Base-by-base conservation (phyloP, 1,140 invertebrate species). In the Panagrolaimus sp. region DNA sequence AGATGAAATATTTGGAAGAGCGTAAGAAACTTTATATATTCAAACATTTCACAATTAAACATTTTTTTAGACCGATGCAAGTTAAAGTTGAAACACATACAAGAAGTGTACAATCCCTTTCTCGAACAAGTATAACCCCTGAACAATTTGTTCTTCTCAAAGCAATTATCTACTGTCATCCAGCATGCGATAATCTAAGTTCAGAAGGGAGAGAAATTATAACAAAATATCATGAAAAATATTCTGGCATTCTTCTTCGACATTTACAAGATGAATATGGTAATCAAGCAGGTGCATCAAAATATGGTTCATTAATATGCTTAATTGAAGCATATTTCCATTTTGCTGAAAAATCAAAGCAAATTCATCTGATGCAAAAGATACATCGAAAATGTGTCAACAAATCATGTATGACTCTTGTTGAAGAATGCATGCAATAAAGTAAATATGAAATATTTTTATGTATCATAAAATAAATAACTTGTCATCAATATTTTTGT, bases 311-410 rank as follows among this genome's bases (percentile, higher is more conserved):
- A n/a, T 26, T 58, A 10, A 58, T 58, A n/a, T 28, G 28, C 21
- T 58, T 58, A 58, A 58, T 58, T n/a, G 52, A 58, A 21, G 52
- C 52, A 58, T 58, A 26, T 58, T 58, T 58, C 8, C 52, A 58
- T 28, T 58, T 58, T 17, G 52, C 21, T 28, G 52, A 58, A 17
- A 58, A 58, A 24, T 21, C 28, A 12, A 58, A 58, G 17, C 52
- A 26, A n/a, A 21, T 58, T 26, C 28, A 58, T 28, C 17, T 58
- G 10, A 21, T 58, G 52, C 52, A 58, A 58, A 38, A 38, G 7
- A 38, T 38, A 38, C 32, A 38, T 38, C 32, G 32, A 38, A 38
- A 38, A 38, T 38, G 32, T 38, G 32, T 38, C 2, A 7, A 7
- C 2, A 38, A 38, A 38, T 38, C 32, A 38, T 38, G 32, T 38